Percentiles rank a stretch among this genome's conserved stretches.
These are phyloP conservation scores for Mirounga angustirostris DNA, from an alignment of 2,113 vertebrate genomes.

Conservation along the genomic window DNA sequence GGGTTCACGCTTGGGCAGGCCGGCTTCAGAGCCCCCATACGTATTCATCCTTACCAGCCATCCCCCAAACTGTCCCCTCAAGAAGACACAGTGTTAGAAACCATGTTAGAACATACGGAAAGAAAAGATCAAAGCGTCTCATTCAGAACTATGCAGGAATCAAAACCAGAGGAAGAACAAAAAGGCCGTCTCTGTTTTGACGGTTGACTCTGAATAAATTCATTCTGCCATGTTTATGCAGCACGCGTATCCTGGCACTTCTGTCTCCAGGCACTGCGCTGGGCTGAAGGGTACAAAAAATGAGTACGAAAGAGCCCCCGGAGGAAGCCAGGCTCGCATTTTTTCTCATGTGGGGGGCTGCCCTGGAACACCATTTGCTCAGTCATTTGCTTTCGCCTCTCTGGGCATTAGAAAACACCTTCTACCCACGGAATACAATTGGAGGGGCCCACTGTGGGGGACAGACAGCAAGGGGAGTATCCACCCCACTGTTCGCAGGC, in stretches of 20 bases:
- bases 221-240: background rate
- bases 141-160: background rate
- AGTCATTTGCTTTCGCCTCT: background rate
- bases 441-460: fast-evolving
- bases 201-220: background rate
- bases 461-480: fast-evolving
- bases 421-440: background rate
- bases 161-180: background rate
- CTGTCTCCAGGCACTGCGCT: background rate
- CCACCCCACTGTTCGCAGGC: background rate
- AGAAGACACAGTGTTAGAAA: background rate
- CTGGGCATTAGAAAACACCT: background rate
- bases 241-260: fast-evolving
- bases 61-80: fast-evolving
- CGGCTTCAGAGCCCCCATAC: background rate
- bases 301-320: constrained; percentile 10
- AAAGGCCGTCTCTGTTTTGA: background rate
- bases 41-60: background rate
- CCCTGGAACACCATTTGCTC: background rate
- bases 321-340: background rate
- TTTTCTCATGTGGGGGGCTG: background rate
- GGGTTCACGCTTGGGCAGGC: background rate
- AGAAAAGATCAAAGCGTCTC: background rate
- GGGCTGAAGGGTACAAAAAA: too few species aligned
- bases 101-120: background rate